Evolutionary conservation across 2,888 invertebrate species (phyloP), one percentile per base, ranked within the genome.

Genomic region (Pomacea canaliculata): DNA sequence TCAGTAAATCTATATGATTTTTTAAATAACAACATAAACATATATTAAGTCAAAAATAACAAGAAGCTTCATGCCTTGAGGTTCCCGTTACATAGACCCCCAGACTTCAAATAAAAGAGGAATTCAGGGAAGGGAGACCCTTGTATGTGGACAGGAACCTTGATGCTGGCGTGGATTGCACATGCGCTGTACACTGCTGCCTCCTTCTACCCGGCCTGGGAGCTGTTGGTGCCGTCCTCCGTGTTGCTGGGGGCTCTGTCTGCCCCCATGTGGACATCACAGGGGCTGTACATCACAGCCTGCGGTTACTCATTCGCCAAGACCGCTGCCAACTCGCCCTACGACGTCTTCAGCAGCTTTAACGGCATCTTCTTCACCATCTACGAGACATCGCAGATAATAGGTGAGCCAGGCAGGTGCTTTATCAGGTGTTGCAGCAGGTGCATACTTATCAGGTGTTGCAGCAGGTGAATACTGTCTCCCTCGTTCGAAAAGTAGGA

Each of bases 221-320:
- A 72, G 12, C 83, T 85, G 12, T 71, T 88, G 27, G 68, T 89
- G 23, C 87, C 89, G 12, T 81, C 88, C 7, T 85, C 89, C 9
- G 69, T 88, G 16, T 65, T 89, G 56, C 78, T 89, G 49, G 89
- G 89, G 12, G 59, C 84, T 10, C 75, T 85, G 16, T 84, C 86
- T 0, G 88, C 85, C 9, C 87, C 87, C 7, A 76, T 89, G 80
- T 88, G 89, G 89, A 86, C 85, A 7, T 85, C 87, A 1, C 88
- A 89, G 81, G 81, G 84, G 23, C 83, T 87, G 27, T 88, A 88
- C 77, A 80, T 89, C 46, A 80, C 88, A 8, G 82, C 84, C 18
- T 81, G 84, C 19, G 87, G 88, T 18, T 80, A 81, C 77, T 83
- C 84, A 12, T 81, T 84, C 66, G 83, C 87, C 2, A 79, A 81